Evolutionary conservation across 2,113 vertebrate species (phyloP).

Genomic region (Oxygymnocypris stewartii): DNA sequence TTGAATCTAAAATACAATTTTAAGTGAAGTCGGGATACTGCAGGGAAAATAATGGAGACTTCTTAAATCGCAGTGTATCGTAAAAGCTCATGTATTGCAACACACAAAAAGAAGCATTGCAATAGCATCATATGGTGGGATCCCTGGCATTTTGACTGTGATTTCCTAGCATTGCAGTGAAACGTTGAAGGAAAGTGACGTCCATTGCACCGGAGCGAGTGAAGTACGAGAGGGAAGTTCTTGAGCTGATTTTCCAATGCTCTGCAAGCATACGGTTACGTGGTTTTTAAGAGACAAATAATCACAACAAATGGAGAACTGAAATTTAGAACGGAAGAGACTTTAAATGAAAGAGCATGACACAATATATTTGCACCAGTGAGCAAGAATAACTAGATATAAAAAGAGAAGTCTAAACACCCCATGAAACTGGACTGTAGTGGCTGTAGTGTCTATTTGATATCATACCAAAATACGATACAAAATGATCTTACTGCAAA

Average conservation of each 20-base stretch:
- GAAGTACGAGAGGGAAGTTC: neutral
- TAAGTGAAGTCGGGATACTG: neutral
- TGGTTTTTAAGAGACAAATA: neutral
- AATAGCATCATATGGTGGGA: neutral
- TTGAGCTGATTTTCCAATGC: neutral
- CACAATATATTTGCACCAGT: neutral
- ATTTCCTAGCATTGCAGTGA: neutral
- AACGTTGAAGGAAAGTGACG: neutral
- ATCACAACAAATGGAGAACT: constrained; percentile 13
- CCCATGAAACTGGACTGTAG: neutral
- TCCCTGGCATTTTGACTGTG: neutral
- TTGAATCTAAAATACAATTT: neutral
- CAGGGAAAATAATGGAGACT: neutral
- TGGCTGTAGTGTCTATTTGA: neutral
- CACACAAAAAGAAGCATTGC: neutral
- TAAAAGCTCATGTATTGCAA: neutral
- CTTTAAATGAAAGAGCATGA: neutral
- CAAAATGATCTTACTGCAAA: neutral
- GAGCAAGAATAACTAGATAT: neutral
- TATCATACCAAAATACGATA: neutral
- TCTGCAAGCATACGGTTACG: neutral
- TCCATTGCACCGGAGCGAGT: no score
- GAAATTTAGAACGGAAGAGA: neutral
- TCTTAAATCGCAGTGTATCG: neutral
- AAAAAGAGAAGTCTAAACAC: neutral